A percentile compares a stretch with the other conserved stretches of the same genome.
phyloP scores from a whole-genome alignment of 2,888 invertebrate genomes.

The Philereme vetulata region DNA sequence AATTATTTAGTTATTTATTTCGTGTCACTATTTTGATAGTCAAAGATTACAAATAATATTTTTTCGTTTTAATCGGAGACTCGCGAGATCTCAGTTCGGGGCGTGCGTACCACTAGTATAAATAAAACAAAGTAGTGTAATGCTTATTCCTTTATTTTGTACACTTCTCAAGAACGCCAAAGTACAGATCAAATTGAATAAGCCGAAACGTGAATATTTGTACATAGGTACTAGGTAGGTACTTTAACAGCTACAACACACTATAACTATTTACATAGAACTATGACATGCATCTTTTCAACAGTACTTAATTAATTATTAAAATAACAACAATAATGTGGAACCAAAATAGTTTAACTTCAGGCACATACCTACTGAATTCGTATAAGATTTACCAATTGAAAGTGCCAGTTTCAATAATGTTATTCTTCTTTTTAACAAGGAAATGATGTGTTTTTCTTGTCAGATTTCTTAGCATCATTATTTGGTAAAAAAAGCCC shows the following conservation, averaged over 20 bases:
- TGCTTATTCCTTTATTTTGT: conserved; percentile 64
- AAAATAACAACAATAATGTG: conserved; percentile 61
- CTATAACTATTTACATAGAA: conserved; percentile 70
- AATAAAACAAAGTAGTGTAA: conserved; percentile 34
- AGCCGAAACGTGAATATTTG: conserved; percentile 36
- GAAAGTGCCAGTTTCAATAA: not conserved
- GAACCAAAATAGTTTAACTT: conserved; percentile 56
- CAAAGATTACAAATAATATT: no score
- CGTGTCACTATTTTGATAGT: no score
- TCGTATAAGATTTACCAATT: not conserved
- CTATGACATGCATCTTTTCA: conserved; percentile 68
- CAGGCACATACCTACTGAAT: conserved; percentile 9
- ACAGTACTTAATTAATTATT: conserved; percentile 68
- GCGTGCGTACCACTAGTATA: no score
- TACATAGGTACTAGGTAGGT: conserved; percentile 34
- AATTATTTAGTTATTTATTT: no score
- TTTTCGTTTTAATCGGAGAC: no score
- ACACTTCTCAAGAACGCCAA: conserved; percentile 63
- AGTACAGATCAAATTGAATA: conserved; percentile 56
- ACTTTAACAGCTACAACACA: conserved; percentile 42
- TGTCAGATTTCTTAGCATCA: not conserved
- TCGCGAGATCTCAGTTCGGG: no score
- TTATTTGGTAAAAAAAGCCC: no score
- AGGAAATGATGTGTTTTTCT: no score
- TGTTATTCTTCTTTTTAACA: no score